Evolutionary conservation across 2,797 vertebrate genomes (phyloP), one percentile per base, ranked within the genome.

Genomic region (Lateolabrax maculatus): DNA sequence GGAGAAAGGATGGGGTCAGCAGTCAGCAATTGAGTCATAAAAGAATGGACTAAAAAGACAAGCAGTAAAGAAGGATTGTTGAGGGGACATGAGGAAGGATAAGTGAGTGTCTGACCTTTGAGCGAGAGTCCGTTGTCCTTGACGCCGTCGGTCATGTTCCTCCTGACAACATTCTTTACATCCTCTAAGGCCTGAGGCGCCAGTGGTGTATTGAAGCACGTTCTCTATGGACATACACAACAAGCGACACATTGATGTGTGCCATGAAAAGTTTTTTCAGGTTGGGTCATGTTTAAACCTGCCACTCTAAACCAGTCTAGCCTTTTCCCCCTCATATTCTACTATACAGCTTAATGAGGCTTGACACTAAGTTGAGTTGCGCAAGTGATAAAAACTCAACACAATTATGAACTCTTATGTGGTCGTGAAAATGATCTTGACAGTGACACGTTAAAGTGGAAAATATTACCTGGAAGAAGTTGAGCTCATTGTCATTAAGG

Each of bases 161-260:
- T 98, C 90, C 97, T 96, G 72, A 99, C 98, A 63, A 99, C 98
- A 46, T 99, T 99, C 94, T 99, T 99, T 41, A 99, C 98, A 12
- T 99, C 98, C 93, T 99, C 98, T 81, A 99, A 93, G 49, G 98
- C 98, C 83, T 99, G 98, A 52, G 98, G 96, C 18, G 97, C 98
- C 91, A 99, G 89, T 0, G 98, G 98, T 49, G 97, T 99, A 90
- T 99, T 99, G 90, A 99, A 99, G 90, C 98, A 99, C 29, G 98
- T 99, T 92, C 97, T 97, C 98, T 99, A 11, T 3, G 58, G 6
- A 69, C 9, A 81, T 2, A 76, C 29, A 74, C 21, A 80, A 62
- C 27, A 68, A 64, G 9, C 0, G 0, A 58, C 1, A 19, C 5
- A 4, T 16, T 36, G 10, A 66, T 23, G 29, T 9, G 27, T 23